Conservation (phyloP, 2,888 invertebrate genomes). For the Oligia latruncula region DNA sequence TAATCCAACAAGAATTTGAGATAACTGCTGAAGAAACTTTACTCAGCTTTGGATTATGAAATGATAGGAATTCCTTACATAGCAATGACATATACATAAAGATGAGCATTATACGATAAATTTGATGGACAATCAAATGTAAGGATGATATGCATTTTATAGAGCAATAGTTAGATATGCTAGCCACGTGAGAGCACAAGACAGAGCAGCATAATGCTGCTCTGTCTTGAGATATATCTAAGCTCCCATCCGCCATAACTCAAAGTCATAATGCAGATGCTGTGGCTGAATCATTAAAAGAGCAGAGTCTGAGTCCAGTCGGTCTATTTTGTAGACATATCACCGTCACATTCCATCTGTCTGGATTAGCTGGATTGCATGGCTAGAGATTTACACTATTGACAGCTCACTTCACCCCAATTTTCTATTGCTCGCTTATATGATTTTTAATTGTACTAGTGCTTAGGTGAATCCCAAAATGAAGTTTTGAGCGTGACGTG, state of each 20-base stretch:
- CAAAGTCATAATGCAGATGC: not conserved
- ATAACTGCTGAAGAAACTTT: not conserved
- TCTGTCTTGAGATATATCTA: not conserved
- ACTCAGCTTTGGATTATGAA: not conserved
- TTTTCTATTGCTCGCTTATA: not conserved
- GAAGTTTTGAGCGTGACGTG: not conserved
- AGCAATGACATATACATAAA: rapidly evolving
- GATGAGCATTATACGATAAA: not conserved
- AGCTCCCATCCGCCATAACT: not conserved
- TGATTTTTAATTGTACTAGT: not conserved
- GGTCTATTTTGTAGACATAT: not conserved
- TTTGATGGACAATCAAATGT: not conserved
- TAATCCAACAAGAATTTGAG: constrained; percentile 8
- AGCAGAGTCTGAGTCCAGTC: not conserved
- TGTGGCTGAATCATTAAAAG: not conserved
- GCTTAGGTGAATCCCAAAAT: not conserved
- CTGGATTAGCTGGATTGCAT: not conserved
- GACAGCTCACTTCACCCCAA: not conserved
- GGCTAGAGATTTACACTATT: not conserved
- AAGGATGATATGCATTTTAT: not conserved
- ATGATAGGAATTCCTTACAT: constrained; percentile 2
- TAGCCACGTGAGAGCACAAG: not conserved
- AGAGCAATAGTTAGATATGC: not conserved
- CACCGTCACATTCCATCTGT: not conserved
- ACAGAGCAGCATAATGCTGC: not conserved